These are phyloP conservation scores for Nymphalis urticae DNA, from an alignment of 2,888 invertebrate genomes.

Conservation along the genomic window DNA sequence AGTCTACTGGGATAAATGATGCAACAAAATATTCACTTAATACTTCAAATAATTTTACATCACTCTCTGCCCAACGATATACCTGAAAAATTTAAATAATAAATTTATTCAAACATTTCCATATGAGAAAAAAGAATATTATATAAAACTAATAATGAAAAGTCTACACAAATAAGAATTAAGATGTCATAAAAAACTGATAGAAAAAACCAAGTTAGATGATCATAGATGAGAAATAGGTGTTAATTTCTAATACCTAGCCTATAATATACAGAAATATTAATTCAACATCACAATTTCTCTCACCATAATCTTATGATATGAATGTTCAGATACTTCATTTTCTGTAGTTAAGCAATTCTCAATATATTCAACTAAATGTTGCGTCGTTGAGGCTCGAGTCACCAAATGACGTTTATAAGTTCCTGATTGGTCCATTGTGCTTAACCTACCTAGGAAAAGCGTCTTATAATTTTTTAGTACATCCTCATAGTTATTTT, in stretches of 20 bases:
- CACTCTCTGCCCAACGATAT: constrained; percentile 60
- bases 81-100: constrained; percentile 50
- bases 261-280: no score
- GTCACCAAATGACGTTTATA: constrained; percentile 90
- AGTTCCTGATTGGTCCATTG: constrained; percentile 69
- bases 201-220: no score
- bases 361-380: constrained; percentile 58
- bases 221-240: no score
- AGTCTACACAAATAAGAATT: no score
- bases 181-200: no score
- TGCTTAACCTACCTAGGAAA: background rate
- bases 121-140: background rate
- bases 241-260: no score
- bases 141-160: no score
- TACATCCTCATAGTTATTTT: no score
- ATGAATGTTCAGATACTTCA: constrained; percentile 56
- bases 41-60: constrained; percentile 55
- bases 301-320: constrained; percentile 70
- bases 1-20: constrained; percentile 59
- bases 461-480: no score
- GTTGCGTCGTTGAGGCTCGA: constrained; percentile 64
- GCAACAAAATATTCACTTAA: constrained; percentile 55
- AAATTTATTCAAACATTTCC: background rate
- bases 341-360: constrained; percentile 58
- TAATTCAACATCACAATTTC: background rate